phyloP scores from a whole-genome alignment of 2,888 invertebrate species.

The Micoletzkya japonica region DNA sequence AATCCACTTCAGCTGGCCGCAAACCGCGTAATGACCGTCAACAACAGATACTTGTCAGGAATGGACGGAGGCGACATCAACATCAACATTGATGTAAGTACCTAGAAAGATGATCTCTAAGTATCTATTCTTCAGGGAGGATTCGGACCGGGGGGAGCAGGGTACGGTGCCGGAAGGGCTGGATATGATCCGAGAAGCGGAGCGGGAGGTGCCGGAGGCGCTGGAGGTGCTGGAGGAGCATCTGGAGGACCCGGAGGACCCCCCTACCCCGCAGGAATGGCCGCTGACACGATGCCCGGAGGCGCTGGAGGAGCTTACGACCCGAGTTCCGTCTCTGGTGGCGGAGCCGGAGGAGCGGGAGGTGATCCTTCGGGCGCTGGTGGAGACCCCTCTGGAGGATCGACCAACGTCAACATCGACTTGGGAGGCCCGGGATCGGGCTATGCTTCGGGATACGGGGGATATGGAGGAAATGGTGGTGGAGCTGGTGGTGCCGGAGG shows the following conservation, averaged over 20 bases:
- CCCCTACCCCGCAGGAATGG: neutral
- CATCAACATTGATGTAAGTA: slow-evolving; percentile 21
- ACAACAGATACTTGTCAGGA: slow-evolving; percentile 41
- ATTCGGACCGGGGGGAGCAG: slow-evolving; percentile 9
- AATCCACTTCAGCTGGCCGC: slow-evolving; percentile 40
- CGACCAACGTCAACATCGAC: slow-evolving; percentile 29
- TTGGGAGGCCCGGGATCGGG: slow-evolving; percentile 2
- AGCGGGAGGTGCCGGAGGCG: slow-evolving; percentile 30
- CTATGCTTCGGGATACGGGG: slow-evolving; percentile 1
- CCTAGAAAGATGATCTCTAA: too few relatives aligned
- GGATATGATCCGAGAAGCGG: slow-evolving; percentile 19
- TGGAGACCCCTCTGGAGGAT: slow-evolving; percentile 6
- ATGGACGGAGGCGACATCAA: slow-evolving; percentile 26
- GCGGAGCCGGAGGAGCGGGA: slow-evolving; percentile 18
- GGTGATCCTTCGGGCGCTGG: neutral
- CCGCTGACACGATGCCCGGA: neutral
- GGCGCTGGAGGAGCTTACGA: slow-evolving; percentile 22
- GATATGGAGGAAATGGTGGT: slow-evolving; percentile 2
- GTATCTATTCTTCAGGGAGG: too few relatives aligned
- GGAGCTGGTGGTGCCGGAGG: neutral
- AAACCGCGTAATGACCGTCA: slow-evolving; percentile 52
- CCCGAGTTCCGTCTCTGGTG: slow-evolving; percentile 4
- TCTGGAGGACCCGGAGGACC: slow-evolving; percentile 18
- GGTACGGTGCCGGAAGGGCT: slow-evolving; percentile 26
- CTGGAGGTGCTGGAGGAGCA: slow-evolving; percentile 23